These are phyloP conservation scores for Tetragonisca angustula DNA, from an alignment of 2,888 invertebrate genomes.

Conservation along the genomic window DNA sequence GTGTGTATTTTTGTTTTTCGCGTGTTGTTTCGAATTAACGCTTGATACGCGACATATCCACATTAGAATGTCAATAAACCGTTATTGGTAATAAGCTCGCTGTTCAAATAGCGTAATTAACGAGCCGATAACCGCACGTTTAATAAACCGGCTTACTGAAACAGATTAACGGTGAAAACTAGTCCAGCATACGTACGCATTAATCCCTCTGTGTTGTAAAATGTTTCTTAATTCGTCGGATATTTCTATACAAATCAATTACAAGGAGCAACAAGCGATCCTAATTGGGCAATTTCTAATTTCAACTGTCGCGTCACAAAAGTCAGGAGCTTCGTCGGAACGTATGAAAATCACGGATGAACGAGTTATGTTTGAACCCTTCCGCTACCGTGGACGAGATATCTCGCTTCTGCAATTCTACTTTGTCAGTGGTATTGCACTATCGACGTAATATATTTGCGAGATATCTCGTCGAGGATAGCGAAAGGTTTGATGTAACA, in stretches of 20 bases:
- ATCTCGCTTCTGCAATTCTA: no score
- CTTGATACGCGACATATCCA: not conserved
- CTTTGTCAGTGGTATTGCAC: no score
- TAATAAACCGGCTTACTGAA: constrained; percentile 21
- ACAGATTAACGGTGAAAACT: constrained; percentile 16
- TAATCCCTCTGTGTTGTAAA: not conserved
- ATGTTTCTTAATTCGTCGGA: not conserved
- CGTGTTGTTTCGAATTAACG: not conserved
- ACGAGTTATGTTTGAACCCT: no score
- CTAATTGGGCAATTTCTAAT: not conserved
- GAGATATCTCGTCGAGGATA: no score
- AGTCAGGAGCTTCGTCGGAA: rapidly evolving
- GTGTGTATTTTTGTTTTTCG: not conserved
- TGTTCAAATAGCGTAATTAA: constrained; percentile 43
- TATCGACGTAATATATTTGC: no score
- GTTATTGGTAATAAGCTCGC: constrained; percentile 32
- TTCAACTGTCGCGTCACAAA: not conserved
- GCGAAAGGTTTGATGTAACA: no score
- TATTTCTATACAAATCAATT: not conserved
- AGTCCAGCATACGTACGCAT: constrained; percentile 5
- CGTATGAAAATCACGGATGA: not conserved
- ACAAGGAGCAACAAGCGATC: no score
- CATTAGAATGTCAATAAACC: constrained; percentile 23
- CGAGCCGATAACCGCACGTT: constrained; percentile 14
- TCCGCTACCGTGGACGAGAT: no score